These are phyloP conservation scores for Aradophagus sp. DNA, from an alignment of 1,140 invertebrate genomes.

Conservation along the genomic window DNA sequence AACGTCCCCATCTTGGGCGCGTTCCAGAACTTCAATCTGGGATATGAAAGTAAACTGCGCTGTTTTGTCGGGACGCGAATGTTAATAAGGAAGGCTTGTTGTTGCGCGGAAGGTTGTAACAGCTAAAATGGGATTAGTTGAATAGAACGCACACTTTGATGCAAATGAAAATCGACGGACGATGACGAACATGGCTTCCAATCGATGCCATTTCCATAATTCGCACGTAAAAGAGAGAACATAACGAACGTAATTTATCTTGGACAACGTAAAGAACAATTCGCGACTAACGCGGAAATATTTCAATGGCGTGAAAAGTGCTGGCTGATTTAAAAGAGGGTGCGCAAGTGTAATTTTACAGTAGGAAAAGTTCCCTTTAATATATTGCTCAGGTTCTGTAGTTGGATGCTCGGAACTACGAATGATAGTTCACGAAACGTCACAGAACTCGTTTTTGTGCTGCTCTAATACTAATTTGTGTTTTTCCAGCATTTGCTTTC, in stretches of 20 bases:
- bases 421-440: too few relatives aligned
- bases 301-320: too few relatives aligned
- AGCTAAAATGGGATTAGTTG: slow-evolving; percentile 29
- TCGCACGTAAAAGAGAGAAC: not conserved
- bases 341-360: too few relatives aligned
- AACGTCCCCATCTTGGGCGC: slow-evolving; percentile 33
- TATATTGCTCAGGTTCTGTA: too few relatives aligned
- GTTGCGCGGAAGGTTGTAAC: slow-evolving; percentile 31
- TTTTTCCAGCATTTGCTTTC: too few relatives aligned
- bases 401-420: too few relatives aligned
- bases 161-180: slow-evolving; percentile 30
- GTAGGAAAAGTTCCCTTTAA: too few relatives aligned
- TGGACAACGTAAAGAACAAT: slow-evolving; percentile 1
- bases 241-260: slow-evolving; percentile 21
- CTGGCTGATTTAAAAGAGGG: too few relatives aligned
- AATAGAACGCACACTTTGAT: slow-evolving; percentile 1
- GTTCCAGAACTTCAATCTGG: slow-evolving; percentile 49
- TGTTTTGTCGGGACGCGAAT: slow-evolving; percentile 34
- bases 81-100: slow-evolving; percentile 33
- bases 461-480: too few relatives aligned
- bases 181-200: slow-evolving; percentile 9
- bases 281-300: too few relatives aligned
- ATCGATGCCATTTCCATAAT: slow-evolving; percentile 22
- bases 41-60: slow-evolving; percentile 44
- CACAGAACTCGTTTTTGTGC: too few relatives aligned